Evolutionary conservation across 2,797 vertebrate genomes (phyloP), one percentile per base, ranked within the genome.

Genomic region (Nothura maculosa): DNA sequence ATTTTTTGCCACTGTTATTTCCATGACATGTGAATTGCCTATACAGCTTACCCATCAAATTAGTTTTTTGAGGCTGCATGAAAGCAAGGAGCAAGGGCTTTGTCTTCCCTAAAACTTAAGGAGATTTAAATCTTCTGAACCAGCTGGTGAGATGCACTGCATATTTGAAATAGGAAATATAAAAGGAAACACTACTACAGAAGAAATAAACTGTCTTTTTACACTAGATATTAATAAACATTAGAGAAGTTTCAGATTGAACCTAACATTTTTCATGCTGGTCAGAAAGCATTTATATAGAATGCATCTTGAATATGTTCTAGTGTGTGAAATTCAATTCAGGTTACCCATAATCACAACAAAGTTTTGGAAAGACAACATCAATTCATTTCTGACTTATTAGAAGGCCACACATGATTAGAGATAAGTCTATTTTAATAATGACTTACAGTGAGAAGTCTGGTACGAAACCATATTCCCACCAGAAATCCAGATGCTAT

Each of bases 351-450:
- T 52, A 89, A 89, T 79, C 48, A 84, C 22, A 70, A 81, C 32
- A 77, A 70, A 81, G 74, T 67, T 80, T 91, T 70, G 69, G 66
- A 81, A 93, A 75, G 62, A 91, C 52, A 89, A 73, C 9, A 6
- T 47, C 30, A 22, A 70, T 63, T 42, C 48, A 81, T 85, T 95
- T 68, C 52, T 95, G 89, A 64, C 48, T 81, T 92, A 77, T 90
- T 91, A 94, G 52, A 62, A 1, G 70, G 82, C 89, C 95, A 95
- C 87, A 93, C 70, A 92, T 62, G 63, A 87, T 76, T 38, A 58
- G 63, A 84, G 81, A 81, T 58, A 95, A 91, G 94, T 74, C 74
- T 62, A 81, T 84, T 68, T 78, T 70, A 92, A 76, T 89, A 87
- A 84, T 50, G 77, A 88, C 43, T 79, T 91, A 74, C n/a, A 74